Conservation (phyloP, 1,140 invertebrate species). For the Cyclargus thomasi region DNA sequence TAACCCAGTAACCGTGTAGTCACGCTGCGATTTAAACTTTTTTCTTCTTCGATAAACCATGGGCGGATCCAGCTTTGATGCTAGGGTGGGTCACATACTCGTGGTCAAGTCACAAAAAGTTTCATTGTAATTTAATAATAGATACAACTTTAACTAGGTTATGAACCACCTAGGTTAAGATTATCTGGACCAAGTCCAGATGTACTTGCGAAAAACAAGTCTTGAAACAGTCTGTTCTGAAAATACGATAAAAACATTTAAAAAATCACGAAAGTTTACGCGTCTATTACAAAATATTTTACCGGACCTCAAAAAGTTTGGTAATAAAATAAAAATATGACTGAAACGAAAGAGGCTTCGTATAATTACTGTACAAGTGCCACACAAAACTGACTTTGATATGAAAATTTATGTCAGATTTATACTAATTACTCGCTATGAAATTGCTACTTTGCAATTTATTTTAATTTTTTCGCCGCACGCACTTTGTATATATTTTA, state of each 20-base stretch:
- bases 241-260: neutral
- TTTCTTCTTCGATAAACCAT: too few relatives aligned
- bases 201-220: too few relatives aligned
- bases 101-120: too few relatives aligned
- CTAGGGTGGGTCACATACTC: too few relatives aligned
- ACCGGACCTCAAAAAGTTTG: neutral
- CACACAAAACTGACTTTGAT: neutral
- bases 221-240: too few relatives aligned
- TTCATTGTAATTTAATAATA: too few relatives aligned
- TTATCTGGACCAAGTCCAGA: too few relatives aligned
- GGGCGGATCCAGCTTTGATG: too few relatives aligned
- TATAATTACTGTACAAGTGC: slow-evolving; percentile 1
- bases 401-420: slow-evolving; percentile 4
- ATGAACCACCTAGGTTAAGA: too few relatives aligned
- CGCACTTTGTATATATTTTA: neutral
- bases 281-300: neutral
- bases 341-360: neutral
- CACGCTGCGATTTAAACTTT: too few relatives aligned
- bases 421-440: slow-evolving; percentile 4
- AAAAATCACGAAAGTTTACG: neutral
- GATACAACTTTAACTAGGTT: too few relatives aligned
- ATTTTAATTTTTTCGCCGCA: neutral
- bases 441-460: neutral
- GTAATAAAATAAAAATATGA: neutral
- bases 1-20: too few relatives aligned